phyloP scores from a whole-genome alignment of 2,113 vertebrate species.

The Tor tambroides region DNA sequence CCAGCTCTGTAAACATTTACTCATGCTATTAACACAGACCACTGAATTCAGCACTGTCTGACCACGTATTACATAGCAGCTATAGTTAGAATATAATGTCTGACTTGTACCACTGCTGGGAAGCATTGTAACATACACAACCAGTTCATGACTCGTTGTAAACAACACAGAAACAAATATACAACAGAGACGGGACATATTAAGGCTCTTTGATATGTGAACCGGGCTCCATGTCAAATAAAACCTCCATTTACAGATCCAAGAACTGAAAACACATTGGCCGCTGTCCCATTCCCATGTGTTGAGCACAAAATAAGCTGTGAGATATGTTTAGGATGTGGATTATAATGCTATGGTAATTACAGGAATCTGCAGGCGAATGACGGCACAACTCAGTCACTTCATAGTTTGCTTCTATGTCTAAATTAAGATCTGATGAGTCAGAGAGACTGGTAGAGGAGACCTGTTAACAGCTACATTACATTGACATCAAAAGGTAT shows the following conservation, averaged over 20 bases:
- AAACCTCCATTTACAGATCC: constrained; percentile 5
- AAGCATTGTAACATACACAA: constrained; percentile 28
- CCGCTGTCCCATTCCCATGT: background rate
- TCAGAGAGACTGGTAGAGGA: background rate
- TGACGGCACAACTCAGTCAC: background rate
- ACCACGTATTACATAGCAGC: constrained; percentile 40
- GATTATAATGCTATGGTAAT: background rate
- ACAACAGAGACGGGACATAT: constrained; percentile 12
- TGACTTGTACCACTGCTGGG: constrained; percentile 23
- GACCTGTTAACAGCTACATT: background rate
- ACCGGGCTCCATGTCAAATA: constrained; percentile 20
- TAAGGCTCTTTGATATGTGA: constrained; percentile 31
- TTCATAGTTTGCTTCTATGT: constrained; percentile 9
- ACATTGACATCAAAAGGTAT: background rate
- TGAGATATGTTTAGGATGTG: background rate
- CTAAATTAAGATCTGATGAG: constrained; percentile 30
- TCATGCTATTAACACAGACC: constrained; percentile 50
- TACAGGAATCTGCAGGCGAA: background rate
- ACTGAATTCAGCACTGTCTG: constrained; percentile 47
- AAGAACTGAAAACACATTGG: constrained; percentile 30
- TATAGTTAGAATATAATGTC: constrained; percentile 44
- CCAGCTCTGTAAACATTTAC: constrained; percentile 51
- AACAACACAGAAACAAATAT: constrained; percentile 39
- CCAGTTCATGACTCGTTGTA: constrained; percentile 20
- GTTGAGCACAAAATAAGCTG: background rate